Evolutionary conservation across 2,113 vertebrate genomes (phyloP).

Genomic region (Lichenostomus cassidix): DNA sequence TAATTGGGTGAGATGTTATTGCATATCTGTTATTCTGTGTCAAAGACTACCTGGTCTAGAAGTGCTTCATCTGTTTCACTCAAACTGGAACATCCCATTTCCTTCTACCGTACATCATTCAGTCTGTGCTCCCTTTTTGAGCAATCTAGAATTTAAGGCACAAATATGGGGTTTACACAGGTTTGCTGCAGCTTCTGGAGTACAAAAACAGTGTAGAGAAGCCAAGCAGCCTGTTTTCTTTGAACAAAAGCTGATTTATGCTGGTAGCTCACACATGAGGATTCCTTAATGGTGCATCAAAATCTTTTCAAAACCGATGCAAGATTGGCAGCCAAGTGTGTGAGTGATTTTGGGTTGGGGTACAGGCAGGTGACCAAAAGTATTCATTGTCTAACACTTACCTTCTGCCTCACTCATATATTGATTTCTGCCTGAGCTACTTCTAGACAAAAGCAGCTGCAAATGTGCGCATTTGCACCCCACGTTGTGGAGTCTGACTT

Average conservation of each 20-base stretch:
- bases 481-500: neutral
- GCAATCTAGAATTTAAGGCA: neutral
- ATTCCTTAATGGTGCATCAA: neutral
- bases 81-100: rapidly evolving
- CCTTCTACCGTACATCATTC: neutral
- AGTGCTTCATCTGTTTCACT: neutral
- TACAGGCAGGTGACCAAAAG: neutral
- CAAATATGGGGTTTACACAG: neutral
- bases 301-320: neutral
- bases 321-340: neutral
- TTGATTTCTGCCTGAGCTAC: neutral
- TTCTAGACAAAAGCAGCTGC: neutral
- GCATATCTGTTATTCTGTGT: neutral
- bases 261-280: neutral
- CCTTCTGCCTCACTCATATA: slow-evolving; percentile 3
- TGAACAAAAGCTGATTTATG: neutral
- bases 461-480: neutral
- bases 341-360: neutral
- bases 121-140: neutral
- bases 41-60: neutral
- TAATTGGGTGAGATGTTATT: neutral
- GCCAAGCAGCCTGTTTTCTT: neutral
- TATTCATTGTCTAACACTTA: neutral
- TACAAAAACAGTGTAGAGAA: neutral
- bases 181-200: neutral